Percentiles rank a stretch among this genome's conserved stretches.
These are phyloP conservation scores for Chironex yamaguchii DNA, from an alignment of 30 jellyfish, hydroid and myxozoan species.

Conservation along the genomic window DNA sequence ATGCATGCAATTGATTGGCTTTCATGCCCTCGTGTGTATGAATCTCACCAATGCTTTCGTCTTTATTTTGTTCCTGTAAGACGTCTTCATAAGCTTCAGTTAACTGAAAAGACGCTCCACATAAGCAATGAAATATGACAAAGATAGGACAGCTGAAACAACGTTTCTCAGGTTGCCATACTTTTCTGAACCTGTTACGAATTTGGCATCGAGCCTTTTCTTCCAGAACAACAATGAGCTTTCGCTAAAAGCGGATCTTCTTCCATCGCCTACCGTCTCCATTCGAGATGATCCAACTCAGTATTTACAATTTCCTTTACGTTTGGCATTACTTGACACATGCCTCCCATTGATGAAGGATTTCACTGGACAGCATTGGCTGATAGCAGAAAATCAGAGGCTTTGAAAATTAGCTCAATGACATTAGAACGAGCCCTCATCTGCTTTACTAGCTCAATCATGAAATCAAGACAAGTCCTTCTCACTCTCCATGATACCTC, in stretches of 20 bases:
- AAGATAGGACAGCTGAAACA: background rate
- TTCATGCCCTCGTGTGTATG: constrained; percentile 65
- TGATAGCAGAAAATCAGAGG: background rate
- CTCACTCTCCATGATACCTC: constrained; percentile 3
- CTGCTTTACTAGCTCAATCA: constrained; percentile 34
- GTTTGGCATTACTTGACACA: background rate
- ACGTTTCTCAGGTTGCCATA: constrained; percentile 33
- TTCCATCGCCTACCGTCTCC: constrained; percentile 51
- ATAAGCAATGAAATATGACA: constrained; percentile 37
- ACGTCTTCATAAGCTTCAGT: constrained; percentile 21
- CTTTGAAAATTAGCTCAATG: constrained; percentile 1
- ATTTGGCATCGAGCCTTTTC: constrained; percentile 21
- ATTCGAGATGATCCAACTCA: background rate
- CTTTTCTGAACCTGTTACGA: background rate
- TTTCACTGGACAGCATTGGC: constrained; percentile 7
- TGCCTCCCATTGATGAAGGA: constrained; percentile 4
- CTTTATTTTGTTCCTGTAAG: constrained; percentile 22
- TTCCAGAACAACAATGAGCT: constrained; percentile 9
- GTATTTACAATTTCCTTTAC: background rate
- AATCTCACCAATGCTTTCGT: constrained; percentile 28
- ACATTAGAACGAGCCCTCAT: constrained; percentile 23
- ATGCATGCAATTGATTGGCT: constrained; percentile 35
- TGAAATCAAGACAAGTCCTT: constrained; percentile 29
- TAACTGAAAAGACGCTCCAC: constrained; percentile 23
- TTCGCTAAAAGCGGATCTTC: background rate